A percentile compares a stretch with the other conserved stretches of the same genome.
Conservation (phyloP, 2,888 invertebrate genomes). For the Heterodera filipjevi region DNA sequence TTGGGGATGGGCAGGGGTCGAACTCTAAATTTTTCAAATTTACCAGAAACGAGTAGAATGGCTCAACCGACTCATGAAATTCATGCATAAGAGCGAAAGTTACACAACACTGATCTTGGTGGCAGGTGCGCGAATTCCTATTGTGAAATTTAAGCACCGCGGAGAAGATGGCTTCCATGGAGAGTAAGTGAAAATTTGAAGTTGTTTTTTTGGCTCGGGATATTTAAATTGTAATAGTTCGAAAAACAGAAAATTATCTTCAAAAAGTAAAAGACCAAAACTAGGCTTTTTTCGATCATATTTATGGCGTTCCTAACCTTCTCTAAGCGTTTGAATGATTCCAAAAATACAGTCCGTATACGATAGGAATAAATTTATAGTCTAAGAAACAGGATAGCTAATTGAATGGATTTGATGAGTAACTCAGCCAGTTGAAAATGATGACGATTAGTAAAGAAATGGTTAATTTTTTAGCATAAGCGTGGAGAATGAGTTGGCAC, state of each 20-base stretch:
- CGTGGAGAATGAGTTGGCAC: slow-evolving; percentile 71
- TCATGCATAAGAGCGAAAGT: neutral
- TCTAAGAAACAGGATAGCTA: no score
- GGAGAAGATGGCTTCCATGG: slow-evolving; percentile 47
- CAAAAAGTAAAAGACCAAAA: no score
- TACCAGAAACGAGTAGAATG: neutral
- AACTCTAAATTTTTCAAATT: neutral
- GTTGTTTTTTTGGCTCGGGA: no score
- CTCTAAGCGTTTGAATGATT: no score
- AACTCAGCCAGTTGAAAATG: no score
- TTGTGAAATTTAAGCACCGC: slow-evolving; percentile 70
- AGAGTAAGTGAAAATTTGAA: slow-evolving; percentile 13
- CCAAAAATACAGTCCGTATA: no score
- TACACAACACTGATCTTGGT: neutral
- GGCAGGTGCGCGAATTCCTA: slow-evolving; percentile 71
- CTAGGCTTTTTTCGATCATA: no score
- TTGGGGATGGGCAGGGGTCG: no score
- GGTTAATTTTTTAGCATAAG: slow-evolving; percentile 67
- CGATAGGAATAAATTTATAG: no score
- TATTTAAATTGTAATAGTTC: neutral
- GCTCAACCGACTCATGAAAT: neutral
- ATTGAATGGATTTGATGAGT: no score
- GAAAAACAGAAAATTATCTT: neutral
- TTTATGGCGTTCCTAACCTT: no score
- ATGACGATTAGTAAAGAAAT: no score